A percentile compares a stretch with the other conserved stretches of the same genome.
Conservation (phyloP, 2,888 invertebrate species). For the Thyatira batis region DNA sequence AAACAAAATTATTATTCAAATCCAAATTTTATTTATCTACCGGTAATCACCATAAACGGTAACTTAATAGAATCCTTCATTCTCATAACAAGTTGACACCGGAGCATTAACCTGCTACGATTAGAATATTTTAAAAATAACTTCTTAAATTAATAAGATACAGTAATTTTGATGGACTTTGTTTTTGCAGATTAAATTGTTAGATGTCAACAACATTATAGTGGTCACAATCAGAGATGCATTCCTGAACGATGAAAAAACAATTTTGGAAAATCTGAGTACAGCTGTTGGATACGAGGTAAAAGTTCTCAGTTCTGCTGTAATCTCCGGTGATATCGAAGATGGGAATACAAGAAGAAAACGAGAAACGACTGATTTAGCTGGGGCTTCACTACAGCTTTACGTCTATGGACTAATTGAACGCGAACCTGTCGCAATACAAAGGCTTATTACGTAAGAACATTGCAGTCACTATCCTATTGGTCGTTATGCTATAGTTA, state of each 20-base stretch:
- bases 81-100: slow-evolving; percentile 13
- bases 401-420: slow-evolving; percentile 65
- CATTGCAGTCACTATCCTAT: slow-evolving; percentile 11
- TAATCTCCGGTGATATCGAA: slow-evolving; percentile 50
- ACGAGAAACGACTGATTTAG: slow-evolving; percentile 24
- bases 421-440: slow-evolving; percentile 56
- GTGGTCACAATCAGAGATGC: slow-evolving; percentile 65
- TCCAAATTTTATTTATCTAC: no score
- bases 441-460: slow-evolving; percentile 54
- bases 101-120: slow-evolving; percentile 29
- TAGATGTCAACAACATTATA: slow-evolving; percentile 64
- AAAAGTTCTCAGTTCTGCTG: slow-evolving; percentile 62
- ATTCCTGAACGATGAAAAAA: slow-evolving; percentile 63
- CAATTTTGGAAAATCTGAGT: slow-evolving; percentile 52
- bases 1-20: no score
- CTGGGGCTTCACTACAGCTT: slow-evolving; percentile 55
- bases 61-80: background rate
- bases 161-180: background rate
- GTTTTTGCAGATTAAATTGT: slow-evolving; percentile 68
- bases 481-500: no score
- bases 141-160: background rate
- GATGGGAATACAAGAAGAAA: slow-evolving; percentile 31
- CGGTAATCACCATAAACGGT: background rate
- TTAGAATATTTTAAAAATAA: slow-evolving; percentile 6
- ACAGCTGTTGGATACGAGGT: slow-evolving; percentile 62